phyloP scores from a whole-genome alignment of 2,888 invertebrate species.

The Eulithis prunata region DNA sequence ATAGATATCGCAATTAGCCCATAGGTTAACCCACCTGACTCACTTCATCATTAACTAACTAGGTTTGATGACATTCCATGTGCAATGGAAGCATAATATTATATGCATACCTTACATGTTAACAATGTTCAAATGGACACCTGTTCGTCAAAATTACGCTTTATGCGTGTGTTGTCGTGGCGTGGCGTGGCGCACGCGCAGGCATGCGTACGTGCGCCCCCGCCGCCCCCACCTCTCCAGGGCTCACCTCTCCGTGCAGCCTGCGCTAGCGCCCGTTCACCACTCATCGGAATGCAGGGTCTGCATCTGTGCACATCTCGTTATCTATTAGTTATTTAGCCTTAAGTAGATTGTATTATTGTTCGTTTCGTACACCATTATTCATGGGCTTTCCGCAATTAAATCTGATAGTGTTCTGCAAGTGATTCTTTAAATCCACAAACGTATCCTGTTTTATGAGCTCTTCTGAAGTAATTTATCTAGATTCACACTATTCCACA shows the following conservation, averaged over 20 bases:
- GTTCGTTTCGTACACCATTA: slow-evolving; percentile 34
- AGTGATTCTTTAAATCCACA: neutral
- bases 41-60: slow-evolving; percentile 21
- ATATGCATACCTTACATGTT: slow-evolving; percentile 35
- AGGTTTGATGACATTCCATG: slow-evolving; percentile 38
- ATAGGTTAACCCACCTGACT: neutral
- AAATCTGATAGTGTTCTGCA: neutral
- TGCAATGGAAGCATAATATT: slow-evolving; percentile 37
- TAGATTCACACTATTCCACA: no score
- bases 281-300: slow-evolving; percentile 77
- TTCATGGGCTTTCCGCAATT: slow-evolving; percentile 29
- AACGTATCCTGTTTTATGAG: neutral
- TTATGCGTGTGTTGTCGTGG: slow-evolving; percentile 59
- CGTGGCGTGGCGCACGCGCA: slow-evolving; percentile 69
- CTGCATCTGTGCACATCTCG: slow-evolving; percentile 59
- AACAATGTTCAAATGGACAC: slow-evolving; percentile 53
- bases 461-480: neutral
- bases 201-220: slow-evolving; percentile 65
- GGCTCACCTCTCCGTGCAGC: slow-evolving; percentile 39
- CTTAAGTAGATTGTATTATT: slow-evolving; percentile 55
- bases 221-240: slow-evolving; percentile 38
- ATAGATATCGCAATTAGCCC: no score
- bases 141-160: slow-evolving; percentile 64
- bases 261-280: slow-evolving; percentile 55
- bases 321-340: slow-evolving; percentile 67